Conservation (phyloP, 2,797 vertebrate genomes). For the Vipera latastei region DNA sequence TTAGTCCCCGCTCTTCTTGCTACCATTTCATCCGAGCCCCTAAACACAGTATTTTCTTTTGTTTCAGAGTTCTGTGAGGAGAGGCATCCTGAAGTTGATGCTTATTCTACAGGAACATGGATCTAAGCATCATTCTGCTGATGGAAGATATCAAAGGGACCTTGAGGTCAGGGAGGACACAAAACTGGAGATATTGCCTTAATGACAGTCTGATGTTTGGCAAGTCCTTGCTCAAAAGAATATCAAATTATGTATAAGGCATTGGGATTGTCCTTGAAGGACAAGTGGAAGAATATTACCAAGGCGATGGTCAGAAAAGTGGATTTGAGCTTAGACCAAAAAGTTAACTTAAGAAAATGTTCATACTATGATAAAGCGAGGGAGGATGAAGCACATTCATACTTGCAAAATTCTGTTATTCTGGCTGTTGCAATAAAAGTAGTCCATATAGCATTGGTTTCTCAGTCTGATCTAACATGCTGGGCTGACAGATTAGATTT, state of each 20-base stretch:
- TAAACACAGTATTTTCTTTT: neutral
- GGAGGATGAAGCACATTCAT: neutral
- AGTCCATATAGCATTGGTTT: neutral
- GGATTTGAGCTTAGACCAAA: neutral
- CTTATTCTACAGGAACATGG: neutral
- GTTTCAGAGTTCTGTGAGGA: neutral
- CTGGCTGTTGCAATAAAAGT: neutral
- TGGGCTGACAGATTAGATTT: neutral
- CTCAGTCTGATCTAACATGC: neutral
- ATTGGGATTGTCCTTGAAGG: neutral
- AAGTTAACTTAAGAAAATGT: neutral
- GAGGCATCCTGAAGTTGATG: neutral
- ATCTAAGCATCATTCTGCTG: neutral
- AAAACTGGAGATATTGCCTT: neutral
- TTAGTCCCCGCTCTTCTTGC: slow-evolving; percentile 4
- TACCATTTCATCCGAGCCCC: neutral
- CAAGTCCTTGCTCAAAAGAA: neutral
- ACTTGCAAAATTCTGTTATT: neutral
- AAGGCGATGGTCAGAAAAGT: neutral
- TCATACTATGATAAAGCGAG: neutral
- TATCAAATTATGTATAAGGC: neutral
- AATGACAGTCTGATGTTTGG: neutral
- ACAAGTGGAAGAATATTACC: neutral
- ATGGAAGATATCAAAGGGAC: neutral
- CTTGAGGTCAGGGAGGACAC: no score